Evolutionary conservation across 2,113 vertebrate species (phyloP).

Genomic region (Oreochromis spilurus): DNA sequence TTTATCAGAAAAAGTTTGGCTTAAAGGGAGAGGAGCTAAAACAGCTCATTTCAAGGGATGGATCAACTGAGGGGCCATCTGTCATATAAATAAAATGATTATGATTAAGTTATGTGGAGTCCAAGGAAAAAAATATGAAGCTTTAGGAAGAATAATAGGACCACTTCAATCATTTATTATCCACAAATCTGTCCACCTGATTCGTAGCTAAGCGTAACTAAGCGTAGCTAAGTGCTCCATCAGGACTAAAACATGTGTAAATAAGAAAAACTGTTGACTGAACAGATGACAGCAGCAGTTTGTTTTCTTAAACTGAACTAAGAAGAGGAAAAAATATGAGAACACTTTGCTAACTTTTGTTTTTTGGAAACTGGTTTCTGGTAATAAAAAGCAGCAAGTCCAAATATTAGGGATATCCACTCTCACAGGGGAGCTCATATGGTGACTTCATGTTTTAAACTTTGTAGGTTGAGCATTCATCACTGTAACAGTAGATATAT

Average conservation of each 20-base stretch:
- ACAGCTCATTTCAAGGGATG: background rate
- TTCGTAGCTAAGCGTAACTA: accelerated
- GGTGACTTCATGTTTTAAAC: background rate
- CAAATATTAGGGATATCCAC: background rate
- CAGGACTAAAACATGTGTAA: background rate
- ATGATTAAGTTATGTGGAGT: background rate
- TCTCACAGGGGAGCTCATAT: background rate
- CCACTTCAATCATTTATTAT: background rate
- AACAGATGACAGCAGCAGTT: background rate
- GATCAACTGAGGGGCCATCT: background rate
- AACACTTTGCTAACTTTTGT: background rate
- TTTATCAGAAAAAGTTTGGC: background rate
- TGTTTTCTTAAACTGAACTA: background rate
- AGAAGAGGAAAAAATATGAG: background rate
- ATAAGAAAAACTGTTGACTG: background rate
- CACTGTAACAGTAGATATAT: background rate
- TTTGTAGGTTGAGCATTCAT: background rate
- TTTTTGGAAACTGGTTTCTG: background rate
- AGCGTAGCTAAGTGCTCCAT: background rate
- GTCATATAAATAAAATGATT: background rate
- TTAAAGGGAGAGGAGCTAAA: background rate
- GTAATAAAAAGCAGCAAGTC: background rate
- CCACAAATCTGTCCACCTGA: background rate
- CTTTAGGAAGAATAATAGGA: background rate
- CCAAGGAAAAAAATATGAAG: background rate